Percentiles rank a stretch among this genome's conserved stretches.
Evolutionary conservation across 1,140 invertebrate genomes (phyloP).

Genomic region (Coenobita brevimanus): DNA sequence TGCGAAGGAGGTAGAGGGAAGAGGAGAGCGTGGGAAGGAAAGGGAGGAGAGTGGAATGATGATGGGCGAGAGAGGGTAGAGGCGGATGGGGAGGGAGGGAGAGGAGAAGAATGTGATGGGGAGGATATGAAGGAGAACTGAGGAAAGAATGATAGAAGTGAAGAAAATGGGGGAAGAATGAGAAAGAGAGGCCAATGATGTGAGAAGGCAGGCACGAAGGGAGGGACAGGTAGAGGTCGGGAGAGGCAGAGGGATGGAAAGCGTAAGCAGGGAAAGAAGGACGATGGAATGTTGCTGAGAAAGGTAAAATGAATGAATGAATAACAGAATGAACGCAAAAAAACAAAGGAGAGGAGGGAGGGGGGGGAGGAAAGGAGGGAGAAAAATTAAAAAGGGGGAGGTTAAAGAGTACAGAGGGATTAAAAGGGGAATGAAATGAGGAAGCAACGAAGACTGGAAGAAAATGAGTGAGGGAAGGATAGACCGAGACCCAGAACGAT

Average conservation of each 20-base stretch:
- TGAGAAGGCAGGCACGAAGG: background rate
- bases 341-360: background rate
- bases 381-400: background rate
- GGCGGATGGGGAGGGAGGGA: too few species aligned
- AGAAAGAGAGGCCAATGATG: too few species aligned
- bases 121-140: too few species aligned
- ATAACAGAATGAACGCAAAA: background rate
- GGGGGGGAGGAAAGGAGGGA: background rate
- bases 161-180: too few species aligned
- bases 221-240: background rate
- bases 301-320: background rate
- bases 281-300: background rate
- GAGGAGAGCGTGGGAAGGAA: too few species aligned
- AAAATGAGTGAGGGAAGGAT: background rate
- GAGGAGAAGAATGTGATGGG: too few species aligned
- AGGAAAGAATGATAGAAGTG: too few species aligned
- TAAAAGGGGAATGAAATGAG: background rate
- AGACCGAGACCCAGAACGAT: background rate
- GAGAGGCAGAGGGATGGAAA: background rate
- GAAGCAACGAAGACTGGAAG: background rate
- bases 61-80: background rate
- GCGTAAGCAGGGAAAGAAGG: background rate
- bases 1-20: too few species aligned
- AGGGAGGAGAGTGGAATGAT: background rate
- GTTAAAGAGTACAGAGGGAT: background rate